Conservation (phyloP, 92 coral and sea anemone genomes). For the Umimayanthus chanpuru region DNA sequence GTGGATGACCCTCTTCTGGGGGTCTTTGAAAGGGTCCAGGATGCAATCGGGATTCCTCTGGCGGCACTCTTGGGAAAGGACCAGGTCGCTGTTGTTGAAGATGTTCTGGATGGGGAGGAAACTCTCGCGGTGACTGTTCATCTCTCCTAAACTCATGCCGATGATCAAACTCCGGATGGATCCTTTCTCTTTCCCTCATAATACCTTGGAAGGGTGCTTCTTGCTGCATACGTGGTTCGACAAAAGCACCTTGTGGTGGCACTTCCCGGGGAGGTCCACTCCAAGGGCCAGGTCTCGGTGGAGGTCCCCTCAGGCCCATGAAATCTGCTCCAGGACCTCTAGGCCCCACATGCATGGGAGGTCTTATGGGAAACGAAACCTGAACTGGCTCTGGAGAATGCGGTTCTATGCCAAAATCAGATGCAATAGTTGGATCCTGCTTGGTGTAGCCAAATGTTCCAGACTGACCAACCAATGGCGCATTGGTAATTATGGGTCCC, state of each 20-base stretch:
- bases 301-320: conserved; percentile 28
- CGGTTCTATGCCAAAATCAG: conserved; percentile 43
- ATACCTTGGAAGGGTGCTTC: conserved; percentile 24
- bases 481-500: conserved; percentile 37
- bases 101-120: conserved; percentile 25
- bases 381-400: conserved; percentile 34
- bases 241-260: conserved; percentile 35
- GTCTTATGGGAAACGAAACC: conserved; percentile 22
- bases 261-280: conserved; percentile 9
- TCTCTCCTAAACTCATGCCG: conserved; percentile 28
- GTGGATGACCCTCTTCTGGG: conserved; percentile 31
- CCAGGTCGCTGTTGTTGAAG: conserved; percentile 23
- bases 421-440: conserved; percentile 41
- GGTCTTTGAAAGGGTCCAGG: conserved; percentile 48
- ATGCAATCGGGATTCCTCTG: conserved; percentile 22
- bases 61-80: conserved; percentile 14
- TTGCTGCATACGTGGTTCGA: conserved; percentile 20
- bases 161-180: conserved; percentile 30
- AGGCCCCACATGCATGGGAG: conserved; percentile 17
- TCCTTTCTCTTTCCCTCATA: conserved; percentile 24
- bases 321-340: conserved; percentile 39
- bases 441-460: conserved; percentile 45
- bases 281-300: conserved; percentile 40
- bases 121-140: neutral
- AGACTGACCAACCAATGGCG: conserved; percentile 23